These are phyloP conservation scores for Propithecus deckenii DNA, from an alignment of 2,797 vertebrate species.

Conservation along the genomic window DNA sequence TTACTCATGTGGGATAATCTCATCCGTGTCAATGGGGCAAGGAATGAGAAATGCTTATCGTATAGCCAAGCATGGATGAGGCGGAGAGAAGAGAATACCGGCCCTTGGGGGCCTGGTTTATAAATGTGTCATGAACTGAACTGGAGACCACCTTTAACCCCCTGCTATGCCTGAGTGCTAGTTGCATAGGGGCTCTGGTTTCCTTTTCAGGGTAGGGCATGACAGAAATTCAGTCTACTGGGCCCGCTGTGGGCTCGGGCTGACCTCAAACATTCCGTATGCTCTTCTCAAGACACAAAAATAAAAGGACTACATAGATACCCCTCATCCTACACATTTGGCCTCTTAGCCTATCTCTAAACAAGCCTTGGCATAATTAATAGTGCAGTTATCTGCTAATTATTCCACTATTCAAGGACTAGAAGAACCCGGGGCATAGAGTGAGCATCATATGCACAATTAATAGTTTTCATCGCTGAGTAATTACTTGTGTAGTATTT, in stretches of 20 bases:
- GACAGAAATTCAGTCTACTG: neutral
- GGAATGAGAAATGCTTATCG: neutral
- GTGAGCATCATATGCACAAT: conserved; percentile 42
- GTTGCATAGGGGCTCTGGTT: neutral
- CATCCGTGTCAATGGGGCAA: neutral
- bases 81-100: neutral
- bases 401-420: conserved; percentile 63
- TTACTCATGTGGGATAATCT: neutral
- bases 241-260: neutral
- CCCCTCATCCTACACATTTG: conserved; percentile 12
- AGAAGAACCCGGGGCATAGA: neutral
- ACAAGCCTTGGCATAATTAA: conserved; percentile 58
- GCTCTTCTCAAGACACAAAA: neutral
- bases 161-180: neutral
- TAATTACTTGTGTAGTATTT: conserved; percentile 46
- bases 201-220: neutral
- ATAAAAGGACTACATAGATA: neutral
- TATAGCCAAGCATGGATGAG: neutral
- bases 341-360: conserved; percentile 34
- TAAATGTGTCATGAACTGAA: neutral
- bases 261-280: neutral
- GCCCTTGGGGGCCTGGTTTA: neutral
- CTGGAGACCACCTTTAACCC: neutral
- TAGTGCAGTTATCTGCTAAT: conserved; percentile 59
- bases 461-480: conserved; percentile 60